These are phyloP conservation scores for Calliopum simillimum DNA, from an alignment of 2,888 invertebrate species.

Conservation along the genomic window DNA sequence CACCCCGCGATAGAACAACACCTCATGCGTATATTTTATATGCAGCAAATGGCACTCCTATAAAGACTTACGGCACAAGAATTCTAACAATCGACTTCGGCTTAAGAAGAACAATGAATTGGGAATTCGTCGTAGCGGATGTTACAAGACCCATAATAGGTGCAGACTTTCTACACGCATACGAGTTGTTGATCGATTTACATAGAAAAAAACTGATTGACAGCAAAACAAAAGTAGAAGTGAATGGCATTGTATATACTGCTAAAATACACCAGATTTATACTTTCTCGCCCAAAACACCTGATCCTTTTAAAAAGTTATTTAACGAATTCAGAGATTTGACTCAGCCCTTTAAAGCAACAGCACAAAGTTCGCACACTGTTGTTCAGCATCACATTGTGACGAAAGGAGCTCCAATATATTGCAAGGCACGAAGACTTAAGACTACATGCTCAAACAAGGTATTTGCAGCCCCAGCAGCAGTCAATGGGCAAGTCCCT, in stretches of 20 bases:
- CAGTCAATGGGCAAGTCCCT: conserved; percentile 42
- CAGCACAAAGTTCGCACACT: no score
- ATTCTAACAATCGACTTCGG: conserved; percentile 34
- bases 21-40: conserved; percentile 6
- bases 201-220: no score
- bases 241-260: no score
- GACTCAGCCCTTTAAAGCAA: no score
- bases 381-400: no score
- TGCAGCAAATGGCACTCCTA: conserved; percentile 36
- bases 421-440: no score
- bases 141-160: conserved; percentile 37
- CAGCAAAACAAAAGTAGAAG: no score
- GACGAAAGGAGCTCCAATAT: no score
- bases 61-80: conserved; percentile 36
- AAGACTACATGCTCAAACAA: conserved; percentile 41
- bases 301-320: no score
- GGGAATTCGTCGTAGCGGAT: conserved; percentile 32
- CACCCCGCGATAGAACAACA: conserved; percentile 5
- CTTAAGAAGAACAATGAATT: conserved; percentile 28
- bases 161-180: conserved; percentile 32
- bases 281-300: no score
- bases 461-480: conserved; percentile 44
- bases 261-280: no score
- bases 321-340: no score
- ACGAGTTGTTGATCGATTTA: conserved; percentile 14